Evolutionary conservation across 30 jellyfish, hydroid and myxozoan species (phyloP).

Genomic region (Hydractinia echinata): DNA sequence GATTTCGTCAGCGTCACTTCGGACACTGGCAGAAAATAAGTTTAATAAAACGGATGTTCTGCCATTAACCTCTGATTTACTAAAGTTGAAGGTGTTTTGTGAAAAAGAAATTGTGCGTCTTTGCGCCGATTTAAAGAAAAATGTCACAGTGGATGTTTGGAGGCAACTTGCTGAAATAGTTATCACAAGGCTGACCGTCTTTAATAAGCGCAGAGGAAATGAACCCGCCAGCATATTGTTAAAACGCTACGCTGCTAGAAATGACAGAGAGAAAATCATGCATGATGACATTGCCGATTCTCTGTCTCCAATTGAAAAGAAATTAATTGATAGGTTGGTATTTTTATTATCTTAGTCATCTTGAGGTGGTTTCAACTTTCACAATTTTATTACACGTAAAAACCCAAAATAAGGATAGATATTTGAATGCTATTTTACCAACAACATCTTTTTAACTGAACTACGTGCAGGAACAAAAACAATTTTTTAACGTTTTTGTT

Average conservation of each 20-base stretch:
- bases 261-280: background rate
- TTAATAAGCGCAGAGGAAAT: background rate
- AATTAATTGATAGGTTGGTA: background rate
- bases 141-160: background rate
- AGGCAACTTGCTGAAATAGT: background rate
- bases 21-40: conserved; percentile 25
- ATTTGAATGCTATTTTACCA: too few species aligned
- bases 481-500: too few species aligned
- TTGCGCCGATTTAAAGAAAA: background rate
- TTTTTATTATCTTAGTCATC: too few species aligned
- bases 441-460: too few species aligned
- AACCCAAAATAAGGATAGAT: too few species aligned
- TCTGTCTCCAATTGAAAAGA: background rate
- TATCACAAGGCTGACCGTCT: background rate
- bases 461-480: too few species aligned
- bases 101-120: background rate
- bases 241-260: background rate
- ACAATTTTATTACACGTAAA: too few species aligned
- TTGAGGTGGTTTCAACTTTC: too few species aligned
- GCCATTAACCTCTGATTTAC: conserved; percentile 38
- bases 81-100: background rate
- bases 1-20: conserved; percentile 20
- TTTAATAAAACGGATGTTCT: conserved; percentile 8
- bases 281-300: background rate
- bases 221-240: background rate